Evolutionary conservation across 2,888 invertebrate species (phyloP).

Genomic region (Phengaris alcon): DNA sequence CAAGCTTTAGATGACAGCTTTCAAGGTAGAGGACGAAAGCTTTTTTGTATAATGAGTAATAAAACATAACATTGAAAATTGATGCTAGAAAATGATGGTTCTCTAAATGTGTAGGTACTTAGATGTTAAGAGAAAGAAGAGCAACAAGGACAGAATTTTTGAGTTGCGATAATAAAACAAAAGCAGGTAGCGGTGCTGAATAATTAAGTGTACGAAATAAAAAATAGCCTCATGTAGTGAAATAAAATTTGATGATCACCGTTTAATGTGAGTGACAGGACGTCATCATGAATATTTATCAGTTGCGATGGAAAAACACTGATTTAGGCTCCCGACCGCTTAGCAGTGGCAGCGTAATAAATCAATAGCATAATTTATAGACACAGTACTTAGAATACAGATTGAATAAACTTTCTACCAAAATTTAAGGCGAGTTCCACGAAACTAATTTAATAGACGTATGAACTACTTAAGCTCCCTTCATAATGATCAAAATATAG

Average conservation of each 20-base stretch:
- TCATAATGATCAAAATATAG: not conserved
- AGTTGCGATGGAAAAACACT: slow-evolving; percentile 61
- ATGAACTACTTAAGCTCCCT: not conserved
- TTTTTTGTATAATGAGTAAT: not conserved
- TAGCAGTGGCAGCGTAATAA: slow-evolving; percentile 38
- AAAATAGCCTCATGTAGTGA: slow-evolving; percentile 1
- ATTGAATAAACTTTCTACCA: not conserved
- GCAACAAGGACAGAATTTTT: no score
- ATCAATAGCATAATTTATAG: slow-evolving; percentile 44
- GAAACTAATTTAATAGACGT: not conserved
- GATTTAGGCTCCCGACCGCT: slow-evolving; percentile 50
- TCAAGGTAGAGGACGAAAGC: not conserved
- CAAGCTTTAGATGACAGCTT: not conserved
- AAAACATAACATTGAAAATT: no score
- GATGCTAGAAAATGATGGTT: no score
- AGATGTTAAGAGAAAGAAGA: no score
- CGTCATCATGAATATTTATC: slow-evolving; percentile 69
- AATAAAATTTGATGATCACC: slow-evolving; percentile 25
- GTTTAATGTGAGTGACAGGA: slow-evolving; percentile 40
- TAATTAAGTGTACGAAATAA: slow-evolving; percentile 13
- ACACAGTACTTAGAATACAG: slow-evolving; percentile 14
- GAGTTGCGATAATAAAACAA: not conserved
- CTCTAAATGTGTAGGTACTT: no score
- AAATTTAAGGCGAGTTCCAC: not conserved
- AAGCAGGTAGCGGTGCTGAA: not conserved